Conservation (phyloP, 1,140 invertebrate species). For the Drosophila persimilis region DNA sequence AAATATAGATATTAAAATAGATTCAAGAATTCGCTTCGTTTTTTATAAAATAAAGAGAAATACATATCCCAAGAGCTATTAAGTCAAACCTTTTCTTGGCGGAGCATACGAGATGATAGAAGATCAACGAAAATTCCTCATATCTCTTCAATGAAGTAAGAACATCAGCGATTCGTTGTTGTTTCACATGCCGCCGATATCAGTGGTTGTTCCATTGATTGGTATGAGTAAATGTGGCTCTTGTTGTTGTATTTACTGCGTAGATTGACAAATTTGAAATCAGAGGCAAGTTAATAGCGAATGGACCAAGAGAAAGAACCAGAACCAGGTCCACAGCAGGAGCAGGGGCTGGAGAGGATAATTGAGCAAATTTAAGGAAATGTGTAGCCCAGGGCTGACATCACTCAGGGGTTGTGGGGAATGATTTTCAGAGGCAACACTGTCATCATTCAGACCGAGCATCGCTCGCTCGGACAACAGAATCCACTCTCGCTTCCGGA, state of each 20-base stretch:
- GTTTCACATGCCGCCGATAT: not conserved
- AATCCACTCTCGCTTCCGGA: not conserved
- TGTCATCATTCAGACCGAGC: slow-evolving; percentile 16
- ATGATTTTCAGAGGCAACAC: slow-evolving; percentile 6
- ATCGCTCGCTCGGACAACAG: not conserved
- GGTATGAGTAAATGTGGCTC: slow-evolving; percentile 15
- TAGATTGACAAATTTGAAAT: slow-evolving; percentile 65
- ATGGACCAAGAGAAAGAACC: not conserved
- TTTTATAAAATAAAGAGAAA: no score
- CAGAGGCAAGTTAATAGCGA: slow-evolving; percentile 42
- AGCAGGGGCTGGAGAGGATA: slow-evolving; percentile 4
- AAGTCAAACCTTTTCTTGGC: not conserved
- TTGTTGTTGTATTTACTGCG: slow-evolving; percentile 39
- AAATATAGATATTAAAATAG: no score
- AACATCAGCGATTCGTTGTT: slow-evolving; percentile 3
- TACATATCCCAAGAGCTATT: no score
- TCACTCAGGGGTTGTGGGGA: slow-evolving; percentile 14
- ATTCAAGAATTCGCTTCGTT: no score
- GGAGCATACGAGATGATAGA: no score
- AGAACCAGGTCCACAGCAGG: not conserved
- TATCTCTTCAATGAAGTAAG: not conserved
- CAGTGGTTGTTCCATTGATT: slow-evolving; percentile 25
- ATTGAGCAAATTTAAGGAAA: slow-evolving; percentile 41
- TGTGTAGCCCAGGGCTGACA: slow-evolving; percentile 35
- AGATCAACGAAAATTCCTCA: no score